Conservation (phyloP, 2,113 vertebrate genomes). For the Sturnira hondurensis region DNA sequence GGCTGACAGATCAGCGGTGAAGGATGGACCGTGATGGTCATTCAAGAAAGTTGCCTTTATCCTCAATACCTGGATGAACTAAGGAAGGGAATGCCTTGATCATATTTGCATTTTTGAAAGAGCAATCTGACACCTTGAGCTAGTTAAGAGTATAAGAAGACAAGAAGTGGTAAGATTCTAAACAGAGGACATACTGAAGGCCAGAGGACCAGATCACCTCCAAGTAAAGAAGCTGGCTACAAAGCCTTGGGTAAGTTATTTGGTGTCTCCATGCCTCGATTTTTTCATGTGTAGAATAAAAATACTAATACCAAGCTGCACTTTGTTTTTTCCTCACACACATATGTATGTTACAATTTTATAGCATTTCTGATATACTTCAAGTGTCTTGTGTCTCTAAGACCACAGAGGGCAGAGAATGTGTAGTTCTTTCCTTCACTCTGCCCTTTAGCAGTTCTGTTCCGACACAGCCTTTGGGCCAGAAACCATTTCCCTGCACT, state of each 20-base stretch:
- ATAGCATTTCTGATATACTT: neutral
- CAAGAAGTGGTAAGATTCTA: neutral
- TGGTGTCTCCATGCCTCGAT: neutral
- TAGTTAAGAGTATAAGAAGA: neutral
- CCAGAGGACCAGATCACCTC: neutral
- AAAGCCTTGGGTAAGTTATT: neutral
- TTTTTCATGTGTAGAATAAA: neutral
- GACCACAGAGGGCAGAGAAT: neutral
- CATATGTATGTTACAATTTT: neutral
- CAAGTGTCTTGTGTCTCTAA: neutral
- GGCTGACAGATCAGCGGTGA: neutral
- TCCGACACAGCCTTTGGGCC: neutral
- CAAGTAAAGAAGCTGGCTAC: neutral
- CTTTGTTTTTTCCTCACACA: neutral
- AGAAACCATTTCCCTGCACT: neutral
- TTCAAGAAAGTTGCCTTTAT: neutral
- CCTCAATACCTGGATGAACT: neutral
- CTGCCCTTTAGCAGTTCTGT: neutral
- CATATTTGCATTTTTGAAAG: neutral
- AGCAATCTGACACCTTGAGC: neutral
- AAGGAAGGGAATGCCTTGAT: neutral
- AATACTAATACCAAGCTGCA: neutral
- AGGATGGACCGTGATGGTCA: neutral
- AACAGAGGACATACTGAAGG: neutral
- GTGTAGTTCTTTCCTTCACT: neutral